Evolutionary conservation across 2,113 vertebrate species (phyloP).

Genomic region (Dryoscopus gambensis): DNA sequence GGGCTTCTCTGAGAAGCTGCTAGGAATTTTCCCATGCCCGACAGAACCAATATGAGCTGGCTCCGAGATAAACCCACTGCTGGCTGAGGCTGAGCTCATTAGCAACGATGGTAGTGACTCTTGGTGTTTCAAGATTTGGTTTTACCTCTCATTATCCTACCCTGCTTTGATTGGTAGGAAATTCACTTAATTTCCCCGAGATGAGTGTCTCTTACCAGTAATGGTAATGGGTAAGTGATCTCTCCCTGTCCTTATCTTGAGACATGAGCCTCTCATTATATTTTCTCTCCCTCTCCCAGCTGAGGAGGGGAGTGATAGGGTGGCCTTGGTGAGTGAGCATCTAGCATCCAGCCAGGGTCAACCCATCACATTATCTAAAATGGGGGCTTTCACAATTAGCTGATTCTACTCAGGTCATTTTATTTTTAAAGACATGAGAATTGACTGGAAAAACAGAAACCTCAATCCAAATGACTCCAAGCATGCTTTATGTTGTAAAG

Average conservation of each 20-base stretch:
- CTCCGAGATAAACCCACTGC: not conserved
- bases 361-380: not conserved
- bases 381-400: not conserved
- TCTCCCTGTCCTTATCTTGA: not conserved
- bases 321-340: not conserved
- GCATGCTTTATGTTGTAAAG: not conserved
- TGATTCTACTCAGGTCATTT: not conserved
- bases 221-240: not conserved
- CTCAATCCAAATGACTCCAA: not conserved
- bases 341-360: not conserved
- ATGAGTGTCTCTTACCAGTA: not conserved
- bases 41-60: not conserved
- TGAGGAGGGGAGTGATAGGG: not conserved
- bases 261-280: not conserved
- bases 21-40: not conserved
- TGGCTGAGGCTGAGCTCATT: not conserved
- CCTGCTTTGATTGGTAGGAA: not conserved
- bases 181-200: not conserved
- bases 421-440: not conserved
- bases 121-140: not conserved
- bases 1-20: not conserved
- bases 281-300: not conserved
- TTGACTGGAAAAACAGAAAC: not conserved
- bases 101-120: rapidly evolving
- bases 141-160: not conserved